Evolutionary conservation across 2,888 invertebrate genomes (phyloP).

Genomic region (Pinctada fucata): DNA sequence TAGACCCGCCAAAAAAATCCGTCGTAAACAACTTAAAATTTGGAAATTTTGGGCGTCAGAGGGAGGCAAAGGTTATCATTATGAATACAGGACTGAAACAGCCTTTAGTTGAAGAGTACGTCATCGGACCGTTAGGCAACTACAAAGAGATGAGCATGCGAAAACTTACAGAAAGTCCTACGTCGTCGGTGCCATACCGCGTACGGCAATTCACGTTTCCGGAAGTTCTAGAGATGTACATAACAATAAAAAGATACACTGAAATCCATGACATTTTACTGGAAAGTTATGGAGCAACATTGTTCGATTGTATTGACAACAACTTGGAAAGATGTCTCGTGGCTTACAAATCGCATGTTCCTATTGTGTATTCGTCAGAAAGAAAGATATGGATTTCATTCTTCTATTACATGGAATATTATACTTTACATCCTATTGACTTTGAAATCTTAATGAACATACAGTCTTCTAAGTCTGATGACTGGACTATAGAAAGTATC

Average conservation of each 20-base stretch:
- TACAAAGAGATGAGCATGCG: slow-evolving; percentile 36
- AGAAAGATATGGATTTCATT: slow-evolving; percentile 68
- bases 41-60: slow-evolving; percentile 45
- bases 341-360: slow-evolving; percentile 13
- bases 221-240: slow-evolving; percentile 10
- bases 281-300: slow-evolving; percentile 64
- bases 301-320: slow-evolving; percentile 43
- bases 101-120: slow-evolving; percentile 64
- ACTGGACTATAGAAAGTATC: slow-evolving; percentile 62
- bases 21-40: slow-evolving; percentile 55
- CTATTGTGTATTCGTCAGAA: slow-evolving; percentile 16
- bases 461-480: slow-evolving; percentile 46
- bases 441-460: slow-evolving; percentile 68
- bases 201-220: slow-evolving; percentile 32
- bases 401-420: slow-evolving; percentile 62
- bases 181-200: slow-evolving; percentile 31
- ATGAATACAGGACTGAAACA: slow-evolving; percentile 56
- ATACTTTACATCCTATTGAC: slow-evolving; percentile 65
- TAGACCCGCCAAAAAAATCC: slow-evolving; percentile 54
- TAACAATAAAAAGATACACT: background rate
- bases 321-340: slow-evolving; percentile 13
- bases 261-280: slow-evolving; percentile 47
- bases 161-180: slow-evolving; percentile 25
- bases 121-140: slow-evolving; percentile 58
- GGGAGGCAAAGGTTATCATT: slow-evolving; percentile 60